Evolutionary conservation across 2,888 invertebrate genomes (phyloP), one percentile per base, ranked within the genome.

Genomic region (Drosophila putrida): DNA sequence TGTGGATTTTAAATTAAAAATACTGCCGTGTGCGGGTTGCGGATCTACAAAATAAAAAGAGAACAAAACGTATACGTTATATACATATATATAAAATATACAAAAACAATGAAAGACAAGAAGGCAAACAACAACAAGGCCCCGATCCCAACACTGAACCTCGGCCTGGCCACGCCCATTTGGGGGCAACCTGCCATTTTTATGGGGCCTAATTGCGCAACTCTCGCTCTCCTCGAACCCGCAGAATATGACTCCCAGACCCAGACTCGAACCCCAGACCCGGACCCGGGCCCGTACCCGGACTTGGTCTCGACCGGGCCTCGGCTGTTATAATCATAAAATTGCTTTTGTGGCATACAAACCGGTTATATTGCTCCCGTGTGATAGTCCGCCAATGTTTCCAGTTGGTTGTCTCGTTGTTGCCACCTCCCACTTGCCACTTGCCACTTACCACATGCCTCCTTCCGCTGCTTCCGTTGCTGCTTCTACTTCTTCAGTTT

Each of bases 271-370:
- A 4, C 36, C 25, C n/a, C 31, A 5, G 55, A 6, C 47, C 28
- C 20, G 10, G 15, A 11, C 44, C 31, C 57, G 5, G 31, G 11
- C 55, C 20, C 33, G 9, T 28, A 6, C 31, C 31, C 31, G 9
- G 70, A 31, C 36, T 35, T 43, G 20, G 64, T 54, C 71, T 85
- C 70, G 71, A 58, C 81, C 71, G 74, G 69, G 82, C 81, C 88
- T 82, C 80, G 78, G 79, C 87, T 83, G 84, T 85, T 87, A 89
- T 88, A 89, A 90, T 90, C 90, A 90, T 88, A 88, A 90, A 90
- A 90, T 90, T 90, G 88, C 90, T 90, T 90, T 90, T 88, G 87
- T 90, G 90, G 85, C 84, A 79, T 78, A 86, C 88, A 86, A 82
- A 86, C 84, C 87, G 83, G 78, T 83, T 88, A 85, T 85, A 85